These are phyloP conservation scores for Cranoglanis bouderius DNA, from an alignment of 2,113 vertebrate species.

Conservation along the genomic window DNA sequence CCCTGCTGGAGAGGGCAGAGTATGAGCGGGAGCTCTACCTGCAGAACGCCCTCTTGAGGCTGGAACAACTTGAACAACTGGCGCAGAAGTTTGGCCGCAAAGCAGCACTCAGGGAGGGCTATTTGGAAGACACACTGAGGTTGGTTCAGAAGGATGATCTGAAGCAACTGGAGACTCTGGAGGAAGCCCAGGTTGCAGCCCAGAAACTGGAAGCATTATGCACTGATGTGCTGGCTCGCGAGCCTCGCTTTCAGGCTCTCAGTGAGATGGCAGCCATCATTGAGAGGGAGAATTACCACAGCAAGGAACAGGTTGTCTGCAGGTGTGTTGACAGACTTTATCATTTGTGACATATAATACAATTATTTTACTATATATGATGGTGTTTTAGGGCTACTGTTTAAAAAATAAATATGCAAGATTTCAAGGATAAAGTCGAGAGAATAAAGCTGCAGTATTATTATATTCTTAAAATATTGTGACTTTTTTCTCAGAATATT, in stretches of 20 bases:
- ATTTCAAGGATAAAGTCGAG: background rate
- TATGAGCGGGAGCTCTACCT: slow-evolving; percentile 74
- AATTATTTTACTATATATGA: background rate
- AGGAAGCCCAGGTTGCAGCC: slow-evolving; percentile 73
- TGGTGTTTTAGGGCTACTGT: background rate
- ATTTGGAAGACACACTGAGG: slow-evolving; percentile 77
- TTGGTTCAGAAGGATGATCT: slow-evolving; percentile 76
- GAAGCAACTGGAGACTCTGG: slow-evolving; percentile 57
- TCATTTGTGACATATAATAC: background rate
- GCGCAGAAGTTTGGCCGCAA: slow-evolving; percentile 82
- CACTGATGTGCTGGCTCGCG: slow-evolving; percentile 79
- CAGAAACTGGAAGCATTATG: slow-evolving; percentile 81
- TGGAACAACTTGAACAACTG: slow-evolving; percentile 84
- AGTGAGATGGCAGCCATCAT: slow-evolving; percentile 75
- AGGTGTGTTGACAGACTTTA: slow-evolving; percentile 67
- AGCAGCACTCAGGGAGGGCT: slow-evolving; percentile 80
- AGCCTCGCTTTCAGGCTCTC: slow-evolving; percentile 79
- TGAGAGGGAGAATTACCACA: slow-evolving; percentile 79
- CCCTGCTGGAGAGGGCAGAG: slow-evolving; percentile 75
- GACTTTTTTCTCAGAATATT: background rate
- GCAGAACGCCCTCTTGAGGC: slow-evolving; percentile 76
- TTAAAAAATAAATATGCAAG: background rate
- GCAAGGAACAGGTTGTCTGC: slow-evolving; percentile 71
- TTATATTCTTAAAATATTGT: background rate
- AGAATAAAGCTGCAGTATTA: background rate